Conservation (phyloP, 2,888 invertebrate species). For the Megaustenia siamemsis region DNA sequence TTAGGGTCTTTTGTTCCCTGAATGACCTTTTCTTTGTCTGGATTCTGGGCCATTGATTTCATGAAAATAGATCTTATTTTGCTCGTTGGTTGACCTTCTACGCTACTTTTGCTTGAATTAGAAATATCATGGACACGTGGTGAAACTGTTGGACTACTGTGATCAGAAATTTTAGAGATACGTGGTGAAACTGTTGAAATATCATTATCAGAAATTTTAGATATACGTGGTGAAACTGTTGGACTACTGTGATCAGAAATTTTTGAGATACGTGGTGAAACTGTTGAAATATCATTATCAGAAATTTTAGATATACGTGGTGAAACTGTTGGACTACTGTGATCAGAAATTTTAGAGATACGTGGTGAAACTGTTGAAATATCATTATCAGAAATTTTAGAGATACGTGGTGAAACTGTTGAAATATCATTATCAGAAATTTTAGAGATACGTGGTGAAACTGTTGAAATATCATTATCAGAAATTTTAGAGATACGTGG, state of each 20-base stretch:
- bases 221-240: not conserved
- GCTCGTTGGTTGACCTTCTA: constrained; percentile 6
- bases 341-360: too few species aligned
- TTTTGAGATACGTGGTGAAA: too few species aligned
- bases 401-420: not conserved
- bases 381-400: not conserved
- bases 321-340: not conserved
- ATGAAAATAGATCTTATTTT: constrained; percentile 23
- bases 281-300: too few species aligned
- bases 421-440: too few species aligned
- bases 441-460: too few species aligned
- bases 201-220: not conserved
- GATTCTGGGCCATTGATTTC: constrained; percentile 42
- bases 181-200: too few species aligned
- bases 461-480: too few species aligned
- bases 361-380: too few species aligned
- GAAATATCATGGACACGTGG: not conserved
- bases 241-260: too few species aligned
- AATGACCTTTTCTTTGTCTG: constrained; percentile 40
- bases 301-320: not conserved
- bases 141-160: not conserved
- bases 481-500: too few species aligned
- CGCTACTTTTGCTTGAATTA: not conserved
- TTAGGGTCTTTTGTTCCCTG: constrained; percentile 39
- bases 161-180: too few species aligned